phyloP scores from a whole-genome alignment of 2,113 vertebrate species.

The Leptobrachium ailaonicum region DNA sequence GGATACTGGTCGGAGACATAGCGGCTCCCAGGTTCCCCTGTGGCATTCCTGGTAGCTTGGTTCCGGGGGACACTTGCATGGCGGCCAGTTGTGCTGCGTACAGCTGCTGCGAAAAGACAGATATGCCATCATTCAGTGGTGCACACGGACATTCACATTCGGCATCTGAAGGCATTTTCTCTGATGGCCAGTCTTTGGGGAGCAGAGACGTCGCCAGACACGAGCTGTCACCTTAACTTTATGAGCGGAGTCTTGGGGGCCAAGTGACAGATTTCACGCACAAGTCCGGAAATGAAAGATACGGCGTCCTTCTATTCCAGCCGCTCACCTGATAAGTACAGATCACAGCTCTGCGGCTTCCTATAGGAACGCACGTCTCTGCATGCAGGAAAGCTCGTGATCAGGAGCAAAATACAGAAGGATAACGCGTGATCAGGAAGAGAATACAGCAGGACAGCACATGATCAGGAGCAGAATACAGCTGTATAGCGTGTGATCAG shows the following conservation, averaged over 20 bases:
- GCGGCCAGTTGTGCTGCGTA: constrained; percentile 97
- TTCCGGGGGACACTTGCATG: constrained; percentile 96
- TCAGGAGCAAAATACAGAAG: too few relatives aligned
- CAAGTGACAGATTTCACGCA: constrained; percentile 64
- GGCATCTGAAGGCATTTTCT: constrained; percentile 51
- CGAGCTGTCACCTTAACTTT: constrained; percentile 56
- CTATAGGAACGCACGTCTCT: too few relatives aligned
- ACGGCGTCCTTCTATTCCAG: too few relatives aligned
- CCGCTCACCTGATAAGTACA: too few relatives aligned
- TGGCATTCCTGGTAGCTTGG: constrained; percentile 87
- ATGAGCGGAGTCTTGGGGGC: constrained; percentile 63
- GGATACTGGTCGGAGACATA: constrained; percentile 89
- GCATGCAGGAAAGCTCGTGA: too few relatives aligned
- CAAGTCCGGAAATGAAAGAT: too few relatives aligned
- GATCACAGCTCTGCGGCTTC: too few relatives aligned
- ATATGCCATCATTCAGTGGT: constrained; percentile 62
- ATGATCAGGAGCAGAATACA: too few relatives aligned
- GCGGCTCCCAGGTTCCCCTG: constrained; percentile 86
- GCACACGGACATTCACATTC: background rate
- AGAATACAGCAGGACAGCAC: too few relatives aligned
- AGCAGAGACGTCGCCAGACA: constrained; percentile 54
- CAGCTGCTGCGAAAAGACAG: constrained; percentile 79
- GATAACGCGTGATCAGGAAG: too few relatives aligned
- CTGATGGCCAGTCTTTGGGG: constrained; percentile 56
- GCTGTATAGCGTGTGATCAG: too few relatives aligned